phyloP scores from a whole-genome alignment of 2,888 invertebrate species.

The Octonoba sinensis region DNA sequence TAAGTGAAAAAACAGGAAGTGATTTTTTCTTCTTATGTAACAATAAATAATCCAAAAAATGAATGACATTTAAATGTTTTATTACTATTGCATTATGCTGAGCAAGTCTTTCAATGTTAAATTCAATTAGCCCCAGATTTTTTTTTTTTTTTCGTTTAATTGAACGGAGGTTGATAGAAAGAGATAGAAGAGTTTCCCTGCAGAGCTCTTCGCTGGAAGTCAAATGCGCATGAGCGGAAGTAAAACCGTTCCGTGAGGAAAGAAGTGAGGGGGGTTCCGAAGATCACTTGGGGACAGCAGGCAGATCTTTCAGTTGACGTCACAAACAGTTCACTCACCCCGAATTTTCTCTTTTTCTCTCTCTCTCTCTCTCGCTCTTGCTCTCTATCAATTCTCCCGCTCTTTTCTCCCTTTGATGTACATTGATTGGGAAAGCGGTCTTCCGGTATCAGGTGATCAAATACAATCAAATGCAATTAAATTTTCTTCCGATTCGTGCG shows the following conservation, averaged over 20 bases:
- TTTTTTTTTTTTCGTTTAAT: no score
- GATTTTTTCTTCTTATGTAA: no score
- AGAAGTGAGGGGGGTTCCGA: slow-evolving; percentile 20
- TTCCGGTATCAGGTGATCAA: slow-evolving; percentile 12
- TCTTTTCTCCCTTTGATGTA: no score
- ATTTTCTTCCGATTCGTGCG: background rate
- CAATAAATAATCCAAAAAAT: no score
- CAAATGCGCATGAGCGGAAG: slow-evolving; percentile 58
- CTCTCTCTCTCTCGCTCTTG: slow-evolving; percentile 9
- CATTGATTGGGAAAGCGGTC: no score
- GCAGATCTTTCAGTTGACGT: slow-evolving; percentile 21
- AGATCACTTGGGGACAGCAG: slow-evolving; percentile 31
- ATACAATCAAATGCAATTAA: background rate
- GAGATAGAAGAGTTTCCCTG: background rate
- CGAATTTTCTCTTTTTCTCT: slow-evolving; percentile 3
- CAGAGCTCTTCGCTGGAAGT: slow-evolving; percentile 17
- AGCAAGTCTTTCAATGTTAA: no score
- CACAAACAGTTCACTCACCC: slow-evolving; percentile 40
- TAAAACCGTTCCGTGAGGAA: slow-evolving; percentile 36
- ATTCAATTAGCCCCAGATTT: no score
- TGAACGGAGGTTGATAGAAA: no score
- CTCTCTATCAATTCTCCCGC: slow-evolving; percentile 22
- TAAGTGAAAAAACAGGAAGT: no score
- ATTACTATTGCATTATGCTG: no score
- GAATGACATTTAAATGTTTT: no score